Evolutionary conservation across 2,888 invertebrate species (phyloP), one percentile per base, ranked within the genome.

Genomic region (Caenorhabditis sp.): DNA sequence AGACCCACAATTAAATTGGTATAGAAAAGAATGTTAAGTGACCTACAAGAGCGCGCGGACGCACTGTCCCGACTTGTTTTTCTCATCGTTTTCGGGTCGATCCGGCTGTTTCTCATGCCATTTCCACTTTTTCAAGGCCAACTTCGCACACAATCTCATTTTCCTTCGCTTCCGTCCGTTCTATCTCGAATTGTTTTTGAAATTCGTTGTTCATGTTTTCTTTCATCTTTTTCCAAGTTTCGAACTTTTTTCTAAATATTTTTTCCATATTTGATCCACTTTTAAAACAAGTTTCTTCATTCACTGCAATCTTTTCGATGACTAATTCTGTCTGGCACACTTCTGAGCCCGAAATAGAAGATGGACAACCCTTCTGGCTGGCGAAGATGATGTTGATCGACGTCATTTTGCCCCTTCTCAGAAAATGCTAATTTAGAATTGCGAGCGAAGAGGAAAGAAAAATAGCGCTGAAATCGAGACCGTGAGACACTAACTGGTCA

Each of bases 81-180:
- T 47, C 62, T 20, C n/a, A 53, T 47, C 47, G 47, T 47, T 47
- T 47, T 47, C 47, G 47, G 47, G 47, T 47, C 47, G n/a, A 20
- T 47, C 62, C 62, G 44, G 61, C 40, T 11, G 24, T 56, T 69
- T 69, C 58, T 58, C 69, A 68, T 60, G 56, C 28, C 32, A 58
- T 28, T 58, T 56, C 44, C 28, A 44, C 20, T 3, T 9, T 58
- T 58, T 69, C 70, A 70, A 70, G 70, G 70, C 32, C 69, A 32
- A 22, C 40, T 35, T 69, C 68, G 20, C 68, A 69, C 58, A 32
- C 32, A 35, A 26, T 44, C 44, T 18, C 37, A 47, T 50, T 47
- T 40, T 58, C 44, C 53, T 56, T 32, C n/a, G 40, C 20, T 22
- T 3, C 32, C 47, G n/a, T 1, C 18, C 47, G 47, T 47, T 47